phyloP scores from a whole-genome alignment of 2,113 vertebrate species.

The Tragelaphus imberbis region DNA sequence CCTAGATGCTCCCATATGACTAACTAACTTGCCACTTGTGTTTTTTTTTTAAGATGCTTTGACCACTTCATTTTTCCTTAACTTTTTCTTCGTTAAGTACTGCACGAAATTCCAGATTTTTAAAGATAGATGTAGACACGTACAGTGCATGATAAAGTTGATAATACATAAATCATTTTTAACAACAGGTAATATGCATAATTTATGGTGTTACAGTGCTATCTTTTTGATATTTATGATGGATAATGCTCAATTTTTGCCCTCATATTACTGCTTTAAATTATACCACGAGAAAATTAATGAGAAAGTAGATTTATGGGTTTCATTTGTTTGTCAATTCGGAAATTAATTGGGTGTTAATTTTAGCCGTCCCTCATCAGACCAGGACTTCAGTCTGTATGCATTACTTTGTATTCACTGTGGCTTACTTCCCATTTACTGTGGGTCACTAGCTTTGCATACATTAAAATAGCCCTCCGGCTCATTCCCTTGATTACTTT shows the following conservation, averaged over 20 bases:
- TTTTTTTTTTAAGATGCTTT: fast-evolving
- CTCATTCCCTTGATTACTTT: conserved; percentile 98
- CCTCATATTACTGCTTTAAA: conserved; percentile 95
- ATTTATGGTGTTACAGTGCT: conserved; percentile 91
- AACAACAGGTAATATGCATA: conserved; percentile 92
- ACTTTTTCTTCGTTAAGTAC: conserved; percentile 61
- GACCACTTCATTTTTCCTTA: conserved; percentile 37
- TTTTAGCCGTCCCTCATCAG: conserved; percentile 98
- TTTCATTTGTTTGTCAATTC: conserved; percentile 99
- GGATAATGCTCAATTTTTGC: conserved; percentile 94
- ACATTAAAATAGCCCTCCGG: conserved; percentile 97
- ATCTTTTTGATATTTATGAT: conserved; percentile 99
- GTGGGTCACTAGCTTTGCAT: conserved; percentile 98
- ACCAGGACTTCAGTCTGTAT: conserved; percentile 86
- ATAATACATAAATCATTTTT: conserved; percentile 90
- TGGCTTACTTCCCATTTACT: conserved; percentile 91
- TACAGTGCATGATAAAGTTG: conserved; percentile 82
- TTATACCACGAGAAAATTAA: conserved; percentile 98
- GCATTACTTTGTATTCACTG: conserved; percentile 96
- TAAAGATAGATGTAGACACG: conserved; percentile 78
- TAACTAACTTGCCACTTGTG: not conserved
- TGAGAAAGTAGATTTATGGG: conserved; percentile 99
- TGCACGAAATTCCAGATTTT: conserved; percentile 81
- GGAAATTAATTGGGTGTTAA: conserved; percentile 99
- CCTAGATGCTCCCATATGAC: not conserved